Conservation (phyloP, 2,888 invertebrate genomes). For the Drosophila nr. fundita region DNA sequence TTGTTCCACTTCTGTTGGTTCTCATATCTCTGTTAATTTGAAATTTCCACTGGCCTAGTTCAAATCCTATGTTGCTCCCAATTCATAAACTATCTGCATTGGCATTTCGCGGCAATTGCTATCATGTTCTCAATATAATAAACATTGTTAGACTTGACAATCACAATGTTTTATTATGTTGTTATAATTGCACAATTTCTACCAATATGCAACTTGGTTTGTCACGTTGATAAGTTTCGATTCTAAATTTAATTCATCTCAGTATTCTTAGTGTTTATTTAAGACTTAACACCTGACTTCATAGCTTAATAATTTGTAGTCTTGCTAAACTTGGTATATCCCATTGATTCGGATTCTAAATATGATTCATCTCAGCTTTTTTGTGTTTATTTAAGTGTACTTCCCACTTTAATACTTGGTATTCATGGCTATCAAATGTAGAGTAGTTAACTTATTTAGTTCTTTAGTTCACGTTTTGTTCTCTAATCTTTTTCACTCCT, state of each 20-base stretch:
- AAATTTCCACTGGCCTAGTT: constrained; percentile 73
- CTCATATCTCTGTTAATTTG: constrained; percentile 73
- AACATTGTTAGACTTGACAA: constrained; percentile 15
- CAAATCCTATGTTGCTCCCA: constrained; percentile 22
- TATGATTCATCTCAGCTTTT: not conserved
- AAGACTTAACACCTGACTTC: not conserved
- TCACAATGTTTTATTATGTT: not conserved
- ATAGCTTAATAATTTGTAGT: too few species aligned
- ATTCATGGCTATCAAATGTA: not conserved
- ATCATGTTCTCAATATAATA: constrained; percentile 15
- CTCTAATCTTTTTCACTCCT: not conserved
- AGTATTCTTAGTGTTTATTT: not conserved
- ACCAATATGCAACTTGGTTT: not conserved
- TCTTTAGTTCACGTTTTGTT: not conserved
- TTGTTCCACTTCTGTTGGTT: constrained; percentile 40
- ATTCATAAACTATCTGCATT: constrained; percentile 15
- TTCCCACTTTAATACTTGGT: not conserved
- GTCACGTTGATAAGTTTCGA: not conserved
- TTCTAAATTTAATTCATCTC: constrained; percentile 1
- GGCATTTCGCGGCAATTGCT: constrained; percentile 5
- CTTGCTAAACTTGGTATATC: not conserved
- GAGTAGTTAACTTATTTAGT: not conserved
- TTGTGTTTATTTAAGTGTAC: not conserved
- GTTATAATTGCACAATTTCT: not conserved
- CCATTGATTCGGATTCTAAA: not conserved